phyloP scores from a whole-genome alignment of 2,113 vertebrate genomes.

The Crotalus helleri region DNA sequence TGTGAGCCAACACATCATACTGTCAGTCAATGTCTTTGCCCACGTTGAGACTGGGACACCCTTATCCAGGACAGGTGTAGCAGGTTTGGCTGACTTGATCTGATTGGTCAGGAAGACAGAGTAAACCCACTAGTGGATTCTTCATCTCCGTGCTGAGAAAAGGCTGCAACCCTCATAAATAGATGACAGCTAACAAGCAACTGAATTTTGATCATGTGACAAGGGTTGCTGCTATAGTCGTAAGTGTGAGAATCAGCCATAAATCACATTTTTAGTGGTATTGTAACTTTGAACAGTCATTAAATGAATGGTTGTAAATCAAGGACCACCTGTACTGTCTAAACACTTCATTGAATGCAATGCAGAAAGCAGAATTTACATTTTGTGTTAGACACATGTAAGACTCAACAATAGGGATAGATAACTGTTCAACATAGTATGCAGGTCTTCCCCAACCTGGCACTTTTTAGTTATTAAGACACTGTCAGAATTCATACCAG shows the following conservation, averaged over 20 bases:
- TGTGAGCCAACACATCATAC: too few relatives aligned
- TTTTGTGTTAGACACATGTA: not conserved
- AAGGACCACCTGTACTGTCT: not conserved
- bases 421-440: not conserved
- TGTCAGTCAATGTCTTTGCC: too few relatives aligned
- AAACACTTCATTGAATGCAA: not conserved
- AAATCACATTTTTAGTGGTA: not conserved
- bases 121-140: too few relatives aligned
- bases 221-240: not conserved
- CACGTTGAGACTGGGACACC: too few relatives aligned
- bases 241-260: not conserved
- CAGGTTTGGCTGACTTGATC: too few relatives aligned
- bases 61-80: too few relatives aligned
- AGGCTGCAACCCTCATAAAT: not conserved
- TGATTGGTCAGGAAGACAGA: too few relatives aligned
- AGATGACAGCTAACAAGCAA: not conserved
- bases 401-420: not conserved
- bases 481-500: not conserved
- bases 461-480: too few relatives aligned
- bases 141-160: too few relatives aligned
- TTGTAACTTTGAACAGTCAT: not conserved
- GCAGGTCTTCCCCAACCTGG: not conserved
- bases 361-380: not conserved
- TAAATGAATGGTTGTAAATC: not conserved
- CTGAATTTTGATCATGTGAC: not conserved